Conservation (phyloP, 2,888 invertebrate species). For the Orthonychiurus folsomi region DNA sequence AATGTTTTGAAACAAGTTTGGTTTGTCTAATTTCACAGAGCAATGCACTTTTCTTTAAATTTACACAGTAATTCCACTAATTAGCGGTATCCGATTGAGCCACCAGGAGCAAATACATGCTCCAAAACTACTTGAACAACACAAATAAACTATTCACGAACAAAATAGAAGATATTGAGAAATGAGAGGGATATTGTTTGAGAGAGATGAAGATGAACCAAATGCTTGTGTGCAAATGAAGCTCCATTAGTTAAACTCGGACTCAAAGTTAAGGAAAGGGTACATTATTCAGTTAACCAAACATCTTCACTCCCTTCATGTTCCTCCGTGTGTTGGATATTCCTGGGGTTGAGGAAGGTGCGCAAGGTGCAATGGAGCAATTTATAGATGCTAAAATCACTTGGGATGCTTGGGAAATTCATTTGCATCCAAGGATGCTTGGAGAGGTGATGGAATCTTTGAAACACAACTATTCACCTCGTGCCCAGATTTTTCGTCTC, state of each 20-base stretch:
- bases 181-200: no score
- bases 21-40: not conserved
- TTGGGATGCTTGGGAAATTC: no score
- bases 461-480: no score
- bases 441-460: no score
- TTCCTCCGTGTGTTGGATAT: not conserved
- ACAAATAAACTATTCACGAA: not conserved
- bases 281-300: not conserved
- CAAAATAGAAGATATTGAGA: no score
- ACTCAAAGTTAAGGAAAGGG: not conserved
- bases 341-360: not conserved
- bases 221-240: not conserved
- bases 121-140: not conserved
- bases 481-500: no score
- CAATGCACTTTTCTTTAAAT: not conserved
- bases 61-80: no score
- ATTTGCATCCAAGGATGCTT: no score
- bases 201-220: not conserved
- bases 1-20: not conserved
- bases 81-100: no score
- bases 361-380: not conserved
- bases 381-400: no score
- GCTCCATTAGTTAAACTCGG: not conserved
- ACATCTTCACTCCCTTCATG: not conserved
- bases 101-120: no score